Base-by-base conservation (phyloP, 1,140 invertebrate genomes). In the Marisa cornuarietis region DNA sequence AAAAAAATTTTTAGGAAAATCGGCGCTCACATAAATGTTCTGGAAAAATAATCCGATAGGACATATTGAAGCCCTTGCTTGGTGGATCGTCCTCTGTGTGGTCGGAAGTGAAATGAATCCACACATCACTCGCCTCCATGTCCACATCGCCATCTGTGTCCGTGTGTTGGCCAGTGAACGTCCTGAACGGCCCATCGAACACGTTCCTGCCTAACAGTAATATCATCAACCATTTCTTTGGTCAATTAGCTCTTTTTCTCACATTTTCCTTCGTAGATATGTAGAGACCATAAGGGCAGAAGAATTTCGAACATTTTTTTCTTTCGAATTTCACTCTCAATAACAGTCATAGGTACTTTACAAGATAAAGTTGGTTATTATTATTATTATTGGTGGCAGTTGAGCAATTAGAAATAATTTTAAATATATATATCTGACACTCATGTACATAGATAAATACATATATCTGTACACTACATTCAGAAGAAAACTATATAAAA, bases 71-170 rank as follows among this genome's bases (percentile, higher is more conserved):
- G 10, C 79, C 79, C 22, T 49, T 22, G 73, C 66, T 76, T 0
- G 51, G 20, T 9, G 20, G 13, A 6, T 69, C 72, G 10, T 51
- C 71, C 51, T 71, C 61, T 8, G 71, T 51, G 24, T 80, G 79
- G 26, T 80, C 73, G 11, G 79, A 75, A 14, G 79, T 75, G 73
- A 80, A 80, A 51, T 80, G 79, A 3, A 80, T 18, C 79, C 79
- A 80, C 13, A 75, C 79, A 18, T 75, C 49, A 13, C 63, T 68
- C 54, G 71, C 49, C 58, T 80, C 31, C 49, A 80, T 31, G 11
- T 49, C 63, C 22, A 74, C 51, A 5, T 20, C 61, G 61, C 52
- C 18, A 18, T n/a, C 26, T 42, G 31, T 42, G 18, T 31, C 49
- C 20, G 54, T 80, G 16, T 14, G 42, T 62, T 75, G 75, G 18